These are phyloP conservation scores for Cephus spinipes DNA, from an alignment of 2,888 invertebrate species.

Conservation along the genomic window DNA sequence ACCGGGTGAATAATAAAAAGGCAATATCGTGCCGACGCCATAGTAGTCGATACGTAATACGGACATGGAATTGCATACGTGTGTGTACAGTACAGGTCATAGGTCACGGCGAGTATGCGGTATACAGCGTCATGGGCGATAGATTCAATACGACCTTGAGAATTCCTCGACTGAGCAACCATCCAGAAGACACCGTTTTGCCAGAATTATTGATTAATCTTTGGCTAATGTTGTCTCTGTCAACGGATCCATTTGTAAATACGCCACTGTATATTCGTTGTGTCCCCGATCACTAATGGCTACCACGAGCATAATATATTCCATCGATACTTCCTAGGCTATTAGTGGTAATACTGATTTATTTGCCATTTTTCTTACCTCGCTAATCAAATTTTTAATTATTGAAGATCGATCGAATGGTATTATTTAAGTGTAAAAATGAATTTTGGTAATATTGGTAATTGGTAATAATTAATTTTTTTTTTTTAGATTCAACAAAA, in stretches of 20 bases:
- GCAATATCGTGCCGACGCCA: conserved; percentile 13
- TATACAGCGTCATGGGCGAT: conserved; percentile 21
- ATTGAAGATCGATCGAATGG: not conserved
- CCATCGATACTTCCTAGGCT: too few species aligned
- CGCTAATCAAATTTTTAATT: not conserved
- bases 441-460: not conserved
- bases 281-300: not conserved
- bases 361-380: not conserved
- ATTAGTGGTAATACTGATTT: too few species aligned
- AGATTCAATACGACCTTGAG: not conserved
- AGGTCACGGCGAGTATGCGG: conserved; percentile 35
- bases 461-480: not conserved
- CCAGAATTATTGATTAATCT: not conserved
- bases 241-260: not conserved
- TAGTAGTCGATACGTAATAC: conserved; percentile 8
- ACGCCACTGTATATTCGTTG: not conserved
- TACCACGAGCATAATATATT: not conserved
- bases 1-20: conserved; percentile 28
- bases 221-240: not conserved
- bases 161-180: not conserved
- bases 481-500: not conserved
- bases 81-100: conserved; percentile 21
- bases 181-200: not conserved
- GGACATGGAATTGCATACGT: conserved; percentile 44
- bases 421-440: not conserved